These are phyloP conservation scores for Pangasianodon gigas DNA, from an alignment of 2,113 vertebrate species.

Conservation along the genomic window DNA sequence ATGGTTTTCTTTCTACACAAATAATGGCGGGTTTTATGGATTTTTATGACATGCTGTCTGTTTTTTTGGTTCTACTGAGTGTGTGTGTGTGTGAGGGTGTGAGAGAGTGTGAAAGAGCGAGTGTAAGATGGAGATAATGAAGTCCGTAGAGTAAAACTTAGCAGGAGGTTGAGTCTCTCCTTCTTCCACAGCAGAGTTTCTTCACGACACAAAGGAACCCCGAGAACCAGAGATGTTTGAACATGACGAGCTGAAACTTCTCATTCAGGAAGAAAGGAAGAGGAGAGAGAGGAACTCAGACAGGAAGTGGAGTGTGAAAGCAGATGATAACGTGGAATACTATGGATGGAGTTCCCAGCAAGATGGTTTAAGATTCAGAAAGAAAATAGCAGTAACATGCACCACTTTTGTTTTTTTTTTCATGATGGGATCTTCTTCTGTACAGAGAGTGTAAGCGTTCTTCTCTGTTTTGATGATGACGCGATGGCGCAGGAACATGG, in stretches of 20 bases:
- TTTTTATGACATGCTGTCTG: slow-evolving; percentile 27
- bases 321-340: background rate
- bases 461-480: background rate
- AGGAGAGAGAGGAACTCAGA: background rate
- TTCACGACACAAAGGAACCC: background rate
- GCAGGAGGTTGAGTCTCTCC: slow-evolving; percentile 30
- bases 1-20: slow-evolving; percentile 3
- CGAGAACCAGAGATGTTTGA: slow-evolving; percentile 16
- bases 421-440: background rate
- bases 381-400: background rate
- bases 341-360: background rate
- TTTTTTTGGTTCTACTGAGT: background rate
- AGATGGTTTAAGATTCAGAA: background rate
- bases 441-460: background rate
- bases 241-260: background rate
- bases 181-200: slow-evolving; percentile 2
- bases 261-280: background rate
- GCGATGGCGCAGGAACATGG: background rate
- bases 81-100: slow-evolving; percentile 24
- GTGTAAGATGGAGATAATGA: slow-evolving; percentile 30
- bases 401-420: background rate
- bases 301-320: background rate
- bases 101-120: slow-evolving; percentile 15
- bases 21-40: slow-evolving; percentile 17
- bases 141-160: slow-evolving; percentile 36